A percentile compares a stretch with the other conserved stretches of the same genome.
Conservation (phyloP, 2,888 invertebrate species). For the Diploptera punctata region DNA sequence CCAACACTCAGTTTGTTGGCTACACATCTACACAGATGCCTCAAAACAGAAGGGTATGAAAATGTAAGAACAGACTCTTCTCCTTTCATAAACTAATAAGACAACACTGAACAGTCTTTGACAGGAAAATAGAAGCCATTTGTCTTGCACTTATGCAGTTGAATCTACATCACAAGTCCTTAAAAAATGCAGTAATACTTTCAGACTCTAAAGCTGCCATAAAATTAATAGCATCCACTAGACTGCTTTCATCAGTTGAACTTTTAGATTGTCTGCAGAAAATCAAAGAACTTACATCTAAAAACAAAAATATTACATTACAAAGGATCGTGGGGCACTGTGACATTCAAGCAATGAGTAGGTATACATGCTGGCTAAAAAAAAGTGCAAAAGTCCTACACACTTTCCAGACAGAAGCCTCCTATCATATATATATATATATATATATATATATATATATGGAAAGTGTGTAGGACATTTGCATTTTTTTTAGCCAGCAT, state of each 20-base stretch:
- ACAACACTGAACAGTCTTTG: not conserved
- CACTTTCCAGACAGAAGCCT: not conserved
- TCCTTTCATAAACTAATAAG: not conserved
- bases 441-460: no score
- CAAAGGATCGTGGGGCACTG: not conserved
- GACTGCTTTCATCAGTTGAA: not conserved
- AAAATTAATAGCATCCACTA: not conserved
- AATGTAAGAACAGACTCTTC: not conserved
- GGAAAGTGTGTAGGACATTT: not conserved
- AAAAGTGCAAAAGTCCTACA: not conserved
- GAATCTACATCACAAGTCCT: no score
- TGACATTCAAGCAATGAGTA: no score
- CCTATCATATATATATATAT: not conserved
- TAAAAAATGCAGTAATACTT: not conserved
- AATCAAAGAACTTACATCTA: not conserved
- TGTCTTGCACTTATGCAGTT: not conserved
- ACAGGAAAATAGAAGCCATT: not conserved
- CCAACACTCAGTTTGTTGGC: not conserved
- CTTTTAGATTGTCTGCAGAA: not conserved
- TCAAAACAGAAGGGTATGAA: not conserved
- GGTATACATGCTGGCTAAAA: not conserved
- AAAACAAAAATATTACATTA: not conserved
- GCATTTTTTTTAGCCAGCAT: not conserved
- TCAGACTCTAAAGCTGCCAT: not conserved
- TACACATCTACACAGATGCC: not conserved